Conservation (phyloP, 2,797 vertebrate species). For the Champsocephalus gunnari region DNA sequence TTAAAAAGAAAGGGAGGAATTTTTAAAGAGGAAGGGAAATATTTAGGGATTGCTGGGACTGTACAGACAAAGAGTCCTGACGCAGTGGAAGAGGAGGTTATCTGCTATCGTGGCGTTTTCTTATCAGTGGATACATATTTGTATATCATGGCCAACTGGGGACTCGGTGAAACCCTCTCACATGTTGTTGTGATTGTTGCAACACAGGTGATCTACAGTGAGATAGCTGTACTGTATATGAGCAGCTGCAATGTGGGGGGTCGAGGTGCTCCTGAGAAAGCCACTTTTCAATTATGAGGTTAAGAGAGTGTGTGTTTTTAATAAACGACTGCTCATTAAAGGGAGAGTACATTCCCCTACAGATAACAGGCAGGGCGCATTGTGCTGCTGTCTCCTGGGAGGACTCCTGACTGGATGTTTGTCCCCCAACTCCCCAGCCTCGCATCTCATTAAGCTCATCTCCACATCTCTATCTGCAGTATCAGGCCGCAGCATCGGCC, state of each 20-base stretch:
- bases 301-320: conserved; percentile 72
- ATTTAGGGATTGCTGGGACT: conserved; percentile 62
- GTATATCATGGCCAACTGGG: conserved; percentile 65
- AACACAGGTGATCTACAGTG: conserved; percentile 62
- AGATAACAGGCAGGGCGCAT: conserved; percentile 77
- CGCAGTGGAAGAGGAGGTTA: conserved; percentile 54
- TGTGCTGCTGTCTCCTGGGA: conserved; percentile 68
- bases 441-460: conserved; percentile 82
- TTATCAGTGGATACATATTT: conserved; percentile 76
- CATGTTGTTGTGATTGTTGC: conserved; percentile 66
- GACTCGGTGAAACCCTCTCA: conserved; percentile 21
- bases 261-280: conserved; percentile 35
- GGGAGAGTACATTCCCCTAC: conserved; percentile 69
- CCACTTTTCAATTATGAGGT: conserved; percentile 70
- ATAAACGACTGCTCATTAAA: conserved; percentile 79
- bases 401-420: conserved; percentile 63
- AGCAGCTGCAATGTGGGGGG: conserved; percentile 29
- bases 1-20: conserved; percentile 67
- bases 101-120: conserved; percentile 55
- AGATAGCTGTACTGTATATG: conserved; percentile 47
- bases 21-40: conserved; percentile 43
- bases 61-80: conserved; percentile 56
- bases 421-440: conserved; percentile 61
- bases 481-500: conserved; percentile 51
- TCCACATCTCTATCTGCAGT: conserved; percentile 75